These are phyloP conservation scores for Aethes cnicana DNA, from an alignment of 2,888 invertebrate genomes.

Conservation along the genomic window DNA sequence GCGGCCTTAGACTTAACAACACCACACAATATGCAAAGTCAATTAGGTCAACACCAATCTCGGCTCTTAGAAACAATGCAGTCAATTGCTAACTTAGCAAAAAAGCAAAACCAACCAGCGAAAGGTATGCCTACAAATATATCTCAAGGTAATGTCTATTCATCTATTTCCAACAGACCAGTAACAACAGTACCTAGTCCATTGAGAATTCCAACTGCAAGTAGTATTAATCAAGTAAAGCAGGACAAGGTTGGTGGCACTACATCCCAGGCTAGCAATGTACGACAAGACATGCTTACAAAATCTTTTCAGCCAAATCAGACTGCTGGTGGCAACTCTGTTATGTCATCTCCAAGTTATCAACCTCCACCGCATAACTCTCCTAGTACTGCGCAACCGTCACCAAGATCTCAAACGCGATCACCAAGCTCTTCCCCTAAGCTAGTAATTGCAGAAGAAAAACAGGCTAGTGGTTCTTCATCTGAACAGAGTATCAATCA, in stretches of 20 bases:
- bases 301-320: conserved; percentile 56
- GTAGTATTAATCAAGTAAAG: conserved; percentile 60
- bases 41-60: conserved; percentile 67
- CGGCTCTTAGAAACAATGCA: conserved; percentile 79
- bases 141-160: conserved; percentile 59
- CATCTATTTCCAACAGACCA: conserved; percentile 56
- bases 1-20: conserved; percentile 76
- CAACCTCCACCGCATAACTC: conserved; percentile 54
- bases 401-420: conserved; percentile 72
- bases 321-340: conserved; percentile 45
- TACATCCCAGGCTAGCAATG: conserved; percentile 45
- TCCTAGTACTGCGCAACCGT: conserved; percentile 57
- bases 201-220: conserved; percentile 61
- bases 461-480: conserved; percentile 55
- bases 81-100: conserved; percentile 76
- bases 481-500: conserved; percentile 64
- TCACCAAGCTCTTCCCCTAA: conserved; percentile 80
- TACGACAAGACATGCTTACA: conserved; percentile 54
- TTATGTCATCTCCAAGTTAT: conserved; percentile 54
- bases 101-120: conserved; percentile 68
- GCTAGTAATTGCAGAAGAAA: conserved; percentile 77
- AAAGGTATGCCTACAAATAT: conserved; percentile 57
- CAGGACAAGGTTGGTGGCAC: conserved; percentile 55
- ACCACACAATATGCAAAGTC: conserved; percentile 68
- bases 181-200: conserved; percentile 50